Evolutionary conservation across 2,888 invertebrate species (phyloP).

Genomic region (Dolichomitus sp.): DNA sequence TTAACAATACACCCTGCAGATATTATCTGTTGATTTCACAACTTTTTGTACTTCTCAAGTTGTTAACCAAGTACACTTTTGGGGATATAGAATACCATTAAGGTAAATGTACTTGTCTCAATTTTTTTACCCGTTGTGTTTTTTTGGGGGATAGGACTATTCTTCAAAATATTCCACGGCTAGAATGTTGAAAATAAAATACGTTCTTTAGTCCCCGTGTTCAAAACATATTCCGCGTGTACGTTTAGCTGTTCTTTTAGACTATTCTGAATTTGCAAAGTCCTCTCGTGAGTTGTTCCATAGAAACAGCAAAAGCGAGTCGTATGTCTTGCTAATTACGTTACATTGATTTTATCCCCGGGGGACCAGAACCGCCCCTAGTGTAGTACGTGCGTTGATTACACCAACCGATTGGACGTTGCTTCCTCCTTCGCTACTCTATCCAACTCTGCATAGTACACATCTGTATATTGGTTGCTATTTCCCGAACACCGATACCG

Average conservation of each 20-base stretch:
- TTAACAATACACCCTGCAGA: too few species aligned
- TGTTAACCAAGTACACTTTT: too few species aligned
- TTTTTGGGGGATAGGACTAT: too few species aligned
- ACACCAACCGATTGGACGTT: constrained; percentile 52
- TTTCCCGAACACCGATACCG: constrained; percentile 51
- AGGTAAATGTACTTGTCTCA: too few species aligned
- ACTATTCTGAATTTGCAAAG: constrained; percentile 8
- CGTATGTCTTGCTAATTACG: constrained; percentile 63
- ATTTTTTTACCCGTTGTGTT: too few species aligned
- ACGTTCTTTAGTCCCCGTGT: too few species aligned
- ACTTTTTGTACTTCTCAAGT: too few species aligned
- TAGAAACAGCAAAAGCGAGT: constrained; percentile 6
- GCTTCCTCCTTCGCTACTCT: constrained; percentile 16
- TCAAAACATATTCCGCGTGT: too few species aligned
- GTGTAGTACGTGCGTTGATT: constrained; percentile 66
- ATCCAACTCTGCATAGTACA: constrained; percentile 7
- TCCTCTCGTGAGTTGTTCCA: neutral
- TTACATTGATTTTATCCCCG: constrained; percentile 64
- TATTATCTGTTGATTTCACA: too few species aligned
- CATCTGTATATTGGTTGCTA: constrained; percentile 53
- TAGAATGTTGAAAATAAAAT: too few species aligned
- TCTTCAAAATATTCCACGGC: too few species aligned
- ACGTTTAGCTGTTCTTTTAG: neutral
- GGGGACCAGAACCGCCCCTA: constrained; percentile 49
- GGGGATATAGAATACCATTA: too few species aligned